These are phyloP conservation scores for Ceratotherium simum DNA, from an alignment of 2,113 vertebrate species.

Conservation along the genomic window DNA sequence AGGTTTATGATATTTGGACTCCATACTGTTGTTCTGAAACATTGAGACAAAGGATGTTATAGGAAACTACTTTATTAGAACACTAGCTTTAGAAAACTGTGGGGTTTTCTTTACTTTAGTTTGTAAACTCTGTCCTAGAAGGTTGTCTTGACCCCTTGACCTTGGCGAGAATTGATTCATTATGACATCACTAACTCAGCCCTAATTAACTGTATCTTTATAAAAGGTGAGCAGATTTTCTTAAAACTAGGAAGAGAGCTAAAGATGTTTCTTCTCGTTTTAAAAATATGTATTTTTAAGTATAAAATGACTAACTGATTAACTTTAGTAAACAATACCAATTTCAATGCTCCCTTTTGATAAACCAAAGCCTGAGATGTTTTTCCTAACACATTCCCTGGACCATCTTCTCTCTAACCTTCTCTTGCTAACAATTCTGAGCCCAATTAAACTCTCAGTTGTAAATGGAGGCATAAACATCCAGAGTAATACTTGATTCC, in stretches of 20 bases:
- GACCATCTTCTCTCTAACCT: not conserved
- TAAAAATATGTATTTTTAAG: not conserved
- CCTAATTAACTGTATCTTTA: not conserved
- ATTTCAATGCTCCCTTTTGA: not conserved
- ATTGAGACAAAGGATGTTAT: not conserved
- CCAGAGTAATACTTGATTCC: rapidly evolving
- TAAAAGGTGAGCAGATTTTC: not conserved
- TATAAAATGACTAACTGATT: not conserved
- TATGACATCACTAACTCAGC: not conserved
- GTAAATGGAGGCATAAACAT: not conserved
- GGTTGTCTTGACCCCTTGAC: not conserved
- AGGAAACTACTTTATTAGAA: not conserved
- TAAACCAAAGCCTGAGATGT: not conserved
- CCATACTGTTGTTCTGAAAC: not conserved
- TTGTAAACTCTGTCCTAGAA: not conserved
- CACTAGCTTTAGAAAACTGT: not conserved
- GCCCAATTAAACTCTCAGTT: not conserved
- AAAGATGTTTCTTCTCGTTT: not conserved
- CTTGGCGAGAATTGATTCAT: not conserved
- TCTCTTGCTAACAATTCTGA: not conserved
- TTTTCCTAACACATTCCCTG: not conserved
- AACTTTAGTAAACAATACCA: not conserved
- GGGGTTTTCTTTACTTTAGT: not conserved
- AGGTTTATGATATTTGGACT: not conserved
- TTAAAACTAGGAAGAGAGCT: not conserved